Evolutionary conservation across 2,888 invertebrate species (phyloP).

Genomic region (Pardosa pseudoannulata): DNA sequence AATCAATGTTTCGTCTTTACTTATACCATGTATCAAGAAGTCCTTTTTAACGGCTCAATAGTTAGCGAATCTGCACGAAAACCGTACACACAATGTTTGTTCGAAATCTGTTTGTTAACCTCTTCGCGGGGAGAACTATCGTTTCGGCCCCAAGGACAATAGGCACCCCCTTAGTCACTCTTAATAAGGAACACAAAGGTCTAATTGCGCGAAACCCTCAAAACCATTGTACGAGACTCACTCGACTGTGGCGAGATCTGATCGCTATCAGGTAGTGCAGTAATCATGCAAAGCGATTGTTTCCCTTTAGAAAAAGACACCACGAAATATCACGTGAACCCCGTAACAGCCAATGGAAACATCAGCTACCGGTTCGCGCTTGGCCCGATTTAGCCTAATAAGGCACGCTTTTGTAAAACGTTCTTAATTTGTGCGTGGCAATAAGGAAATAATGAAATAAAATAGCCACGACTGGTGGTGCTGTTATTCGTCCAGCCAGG

Average conservation of each 20-base stretch:
- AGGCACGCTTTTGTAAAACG: constrained; percentile 65
- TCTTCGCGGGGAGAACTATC: constrained; percentile 40
- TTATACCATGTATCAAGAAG: not conserved
- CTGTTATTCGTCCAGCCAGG: too few species aligned
- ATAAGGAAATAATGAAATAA: constrained; percentile 46
- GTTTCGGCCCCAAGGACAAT: constrained; percentile 61
- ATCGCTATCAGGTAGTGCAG: constrained; percentile 43
- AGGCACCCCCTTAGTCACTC: constrained; percentile 62
- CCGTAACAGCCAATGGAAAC: constrained; percentile 30
- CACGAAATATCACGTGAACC: constrained; percentile 54
- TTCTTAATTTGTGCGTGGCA: constrained; percentile 43
- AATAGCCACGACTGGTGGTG: too few species aligned
- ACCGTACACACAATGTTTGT: not conserved
- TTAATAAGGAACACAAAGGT: constrained; percentile 70
- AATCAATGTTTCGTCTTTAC: not conserved
- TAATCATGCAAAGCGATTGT: constrained; percentile 63
- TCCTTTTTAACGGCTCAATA: not conserved
- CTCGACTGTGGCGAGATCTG: constrained; percentile 53
- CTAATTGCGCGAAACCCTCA: constrained; percentile 52
- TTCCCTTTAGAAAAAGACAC: constrained; percentile 50
- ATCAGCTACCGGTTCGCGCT: constrained; percentile 48
- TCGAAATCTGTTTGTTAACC: constrained; percentile 65
- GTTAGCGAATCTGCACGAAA: not conserved
- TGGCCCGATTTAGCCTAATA: constrained; percentile 68
- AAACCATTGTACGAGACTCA: constrained; percentile 57